Evolutionary conservation across 2,797 vertebrate species (phyloP), one percentile per base, ranked within the genome.

Genomic region (Sebastes diploproa): DNA sequence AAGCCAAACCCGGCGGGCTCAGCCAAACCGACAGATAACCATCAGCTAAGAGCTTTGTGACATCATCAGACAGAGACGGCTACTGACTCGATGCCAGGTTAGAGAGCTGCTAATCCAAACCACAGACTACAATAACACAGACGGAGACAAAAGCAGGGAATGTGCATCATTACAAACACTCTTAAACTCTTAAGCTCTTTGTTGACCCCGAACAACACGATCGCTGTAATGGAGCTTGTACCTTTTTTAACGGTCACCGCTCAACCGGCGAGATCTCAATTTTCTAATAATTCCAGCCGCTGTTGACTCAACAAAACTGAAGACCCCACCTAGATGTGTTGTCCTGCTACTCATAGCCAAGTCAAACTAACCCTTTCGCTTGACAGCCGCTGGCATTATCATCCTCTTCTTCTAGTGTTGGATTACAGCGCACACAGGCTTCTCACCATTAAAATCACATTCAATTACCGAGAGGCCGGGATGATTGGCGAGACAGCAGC

Each of bases 1-100:
- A 77, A 90, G 89, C 89, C 86, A 93, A 86, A 91, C 74, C 80
- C 81, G 3, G 55, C 54, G 27, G 82, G 72, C 76, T 56, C 71
- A 71, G 88, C 90, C 91, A 92, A 91, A 89, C 76, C 27, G 34
- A 38, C 73, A 82, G 95, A 96, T 95, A 95, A 92, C 88, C 89
- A 95, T 95, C 95, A 81, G 89, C 86, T 93, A 92, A 94, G 93
- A 93, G 93, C 92, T 92, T 91, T 91, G 94, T 95, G 94, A 95
- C 94, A 96, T 96, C 94, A 95, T 95, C 93, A 93, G 89, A 90
- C 88, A 71, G 92, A 94, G 93, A 94, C 90, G 83, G 86, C 89
- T 77, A 83, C 92, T 92, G 91, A 91, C 83, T 93, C 77, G 67
- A 16, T 88, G 91, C 88, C 92, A 92, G 91, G 86, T 83, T 82